Percentiles rank a stretch among this genome's conserved stretches.
phyloP scores from a whole-genome alignment of 2,113 vertebrate genomes.

The Xenus cinereus region DNA sequence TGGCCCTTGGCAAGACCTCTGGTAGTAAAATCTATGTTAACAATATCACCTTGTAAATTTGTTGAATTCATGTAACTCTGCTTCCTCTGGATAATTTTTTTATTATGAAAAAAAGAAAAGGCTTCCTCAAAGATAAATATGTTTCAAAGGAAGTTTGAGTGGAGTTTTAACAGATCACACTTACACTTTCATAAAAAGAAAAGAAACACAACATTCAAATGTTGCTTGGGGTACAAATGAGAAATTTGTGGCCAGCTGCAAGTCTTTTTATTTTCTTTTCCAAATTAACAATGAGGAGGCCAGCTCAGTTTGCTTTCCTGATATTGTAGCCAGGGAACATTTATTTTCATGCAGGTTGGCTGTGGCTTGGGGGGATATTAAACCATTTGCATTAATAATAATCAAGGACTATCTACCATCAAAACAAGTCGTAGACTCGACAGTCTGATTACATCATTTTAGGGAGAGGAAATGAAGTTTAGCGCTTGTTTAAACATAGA shows the following conservation, averaged over 20 bases:
- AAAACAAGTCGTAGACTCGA: not conserved
- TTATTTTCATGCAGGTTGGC: not conserved
- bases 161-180: not conserved
- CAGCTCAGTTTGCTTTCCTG: not conserved
- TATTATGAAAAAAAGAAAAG: not conserved
- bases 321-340: not conserved
- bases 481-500: not conserved
- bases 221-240: not conserved
- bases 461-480: constrained; percentile 41
- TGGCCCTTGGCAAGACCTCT: not conserved
- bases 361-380: not conserved
- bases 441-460: constrained; percentile 28
- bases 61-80: not conserved
- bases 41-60: constrained; percentile 26
- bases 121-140: not conserved
- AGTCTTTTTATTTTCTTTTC: not conserved
- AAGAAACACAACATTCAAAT: not conserved
- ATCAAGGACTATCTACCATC: constrained; percentile 21
- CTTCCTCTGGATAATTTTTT: constrained; percentile 21
- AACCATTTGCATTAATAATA: constrained; percentile 21
- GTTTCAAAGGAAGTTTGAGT: not conserved
- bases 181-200: not conserved
- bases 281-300: not conserved
- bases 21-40: constrained; percentile 20
- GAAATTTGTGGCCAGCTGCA: not conserved